Base-by-base conservation (phyloP, 2,113 vertebrate genomes). In the Coreoperca whiteheadi region DNA sequence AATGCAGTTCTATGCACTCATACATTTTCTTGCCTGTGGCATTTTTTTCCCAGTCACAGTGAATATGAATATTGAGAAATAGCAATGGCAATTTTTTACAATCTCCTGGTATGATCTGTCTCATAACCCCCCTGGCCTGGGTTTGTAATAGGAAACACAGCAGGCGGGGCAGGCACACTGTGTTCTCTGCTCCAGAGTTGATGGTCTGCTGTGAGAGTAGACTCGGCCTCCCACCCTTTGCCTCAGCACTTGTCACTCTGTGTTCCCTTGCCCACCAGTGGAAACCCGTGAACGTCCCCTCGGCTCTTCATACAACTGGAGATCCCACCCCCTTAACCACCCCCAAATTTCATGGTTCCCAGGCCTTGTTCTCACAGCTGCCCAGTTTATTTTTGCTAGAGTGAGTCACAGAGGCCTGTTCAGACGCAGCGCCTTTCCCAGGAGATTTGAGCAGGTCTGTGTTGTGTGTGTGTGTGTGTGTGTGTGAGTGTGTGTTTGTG, bases 291-390 rank as follows among this genome's bases (percentile, higher is more conserved):
- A 86, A 70, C 57, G 50, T 85, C 87, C 88, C 83, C 80, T 86
- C 66, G 0, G 66, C 82, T 41, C 80, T 56, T 37, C 64, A 14
- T 77, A 65, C 54, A 15, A 83, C 57, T 61, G 34, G 64, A 86
- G 67, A 85, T 50, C 89, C 91, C 86, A 70, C 87, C 91, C 89
- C 88, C 70, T 88, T 83, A 88, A 88, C 91, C 81, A 85, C 89
- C 93, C 92, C 90, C 59, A 89, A 84, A 93, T 90, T 87, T 89
- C 90, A 84, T 88, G 90, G 92, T 96, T 96, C 95, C 95, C 95
- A 96, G 94, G 95, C 92, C 95, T 93, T 91, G 94, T 96, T 96
- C 95, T 95, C 95, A 96, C 95, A 96, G 93, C 94, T 94, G 91
- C 87, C 91, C 70, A 59, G 93, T 95, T 96, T 96, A 96, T 96